A percentile compares a stretch with the other conserved stretches of the same genome.
Conservation (phyloP, 2,888 invertebrate genomes). For the Caenorhabditis doughertyi region DNA sequence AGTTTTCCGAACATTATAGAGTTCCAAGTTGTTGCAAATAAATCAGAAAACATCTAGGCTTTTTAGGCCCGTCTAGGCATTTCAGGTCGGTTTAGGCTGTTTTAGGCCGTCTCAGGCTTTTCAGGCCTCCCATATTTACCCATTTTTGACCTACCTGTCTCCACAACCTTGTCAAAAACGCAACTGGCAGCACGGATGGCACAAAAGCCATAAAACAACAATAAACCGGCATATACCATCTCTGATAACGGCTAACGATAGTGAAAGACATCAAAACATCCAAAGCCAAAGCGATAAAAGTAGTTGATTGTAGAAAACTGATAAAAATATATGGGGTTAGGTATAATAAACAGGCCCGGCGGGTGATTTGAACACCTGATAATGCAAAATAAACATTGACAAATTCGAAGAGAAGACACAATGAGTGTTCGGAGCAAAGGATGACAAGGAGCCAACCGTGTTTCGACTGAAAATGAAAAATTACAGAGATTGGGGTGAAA, state of each 20-base stretch:
- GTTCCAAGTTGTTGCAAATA: too few species aligned
- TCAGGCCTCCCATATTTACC: too few species aligned
- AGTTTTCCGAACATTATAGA: too few species aligned
- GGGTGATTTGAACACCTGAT: constrained; percentile 24
- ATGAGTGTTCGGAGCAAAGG: constrained; percentile 41
- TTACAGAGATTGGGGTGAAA: too few species aligned
- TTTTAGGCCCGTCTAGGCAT: too few species aligned
- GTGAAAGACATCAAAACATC: constrained; percentile 42
- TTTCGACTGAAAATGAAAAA: constrained; percentile 46
- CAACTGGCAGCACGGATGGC: constrained; percentile 19
- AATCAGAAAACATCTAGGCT: too few species aligned
- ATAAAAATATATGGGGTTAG: constrained; percentile 48
- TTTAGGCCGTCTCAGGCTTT: too few species aligned
- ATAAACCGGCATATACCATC: constrained; percentile 28
- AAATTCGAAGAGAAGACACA: constrained; percentile 45
- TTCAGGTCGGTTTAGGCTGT: too few species aligned
- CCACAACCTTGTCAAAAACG: constrained; percentile 37
- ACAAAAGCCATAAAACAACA: constrained; percentile 15
- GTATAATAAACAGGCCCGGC: constrained; percentile 22
- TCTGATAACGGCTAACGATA: constrained; percentile 30
- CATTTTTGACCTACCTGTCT: neutral
- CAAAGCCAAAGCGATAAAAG: constrained; percentile 29
- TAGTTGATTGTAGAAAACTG: constrained; percentile 39
- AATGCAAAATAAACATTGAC: constrained; percentile 48
- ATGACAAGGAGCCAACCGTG: constrained; percentile 41